phyloP scores from a whole-genome alignment of 1,140 invertebrate genomes.

The Reticulitermes speratus region DNA sequence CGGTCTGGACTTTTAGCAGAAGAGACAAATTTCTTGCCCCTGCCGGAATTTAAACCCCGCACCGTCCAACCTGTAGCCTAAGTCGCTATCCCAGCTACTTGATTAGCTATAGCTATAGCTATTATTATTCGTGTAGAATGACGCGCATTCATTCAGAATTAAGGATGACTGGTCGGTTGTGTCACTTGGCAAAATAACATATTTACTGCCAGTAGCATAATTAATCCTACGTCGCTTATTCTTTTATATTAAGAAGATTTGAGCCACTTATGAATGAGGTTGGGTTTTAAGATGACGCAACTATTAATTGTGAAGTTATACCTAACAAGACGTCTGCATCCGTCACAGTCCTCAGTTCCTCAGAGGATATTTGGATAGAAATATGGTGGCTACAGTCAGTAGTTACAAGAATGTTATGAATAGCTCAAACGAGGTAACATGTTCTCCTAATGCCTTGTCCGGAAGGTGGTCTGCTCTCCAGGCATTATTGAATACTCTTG shows the following conservation, averaged over 20 bases:
- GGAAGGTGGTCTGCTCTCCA: neutral
- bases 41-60: too few relatives aligned
- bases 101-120: too few relatives aligned
- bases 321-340: neutral
- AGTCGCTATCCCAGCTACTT: too few relatives aligned
- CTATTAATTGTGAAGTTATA: conserved; percentile 3
- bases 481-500: neutral
- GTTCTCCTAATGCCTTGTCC: neutral
- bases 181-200: too few relatives aligned
- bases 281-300: neutral
- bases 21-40: too few relatives aligned
- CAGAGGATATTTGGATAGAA: neutral
- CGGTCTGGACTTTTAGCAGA: too few relatives aligned
- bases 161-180: too few relatives aligned
- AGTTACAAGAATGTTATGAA: neutral
- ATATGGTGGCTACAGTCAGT: neutral
- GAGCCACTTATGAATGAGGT: neutral
- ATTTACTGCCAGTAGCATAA: too few relatives aligned
- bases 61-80: too few relatives aligned
- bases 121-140: too few relatives aligned
- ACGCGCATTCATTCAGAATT: too few relatives aligned
- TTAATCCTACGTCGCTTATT: neutral
- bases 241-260: neutral
- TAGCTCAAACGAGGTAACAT: neutral
- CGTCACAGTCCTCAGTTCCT: neutral